Evolutionary conservation across 1,140 invertebrate species (phyloP).

Genomic region (Orussus abietinus): DNA sequence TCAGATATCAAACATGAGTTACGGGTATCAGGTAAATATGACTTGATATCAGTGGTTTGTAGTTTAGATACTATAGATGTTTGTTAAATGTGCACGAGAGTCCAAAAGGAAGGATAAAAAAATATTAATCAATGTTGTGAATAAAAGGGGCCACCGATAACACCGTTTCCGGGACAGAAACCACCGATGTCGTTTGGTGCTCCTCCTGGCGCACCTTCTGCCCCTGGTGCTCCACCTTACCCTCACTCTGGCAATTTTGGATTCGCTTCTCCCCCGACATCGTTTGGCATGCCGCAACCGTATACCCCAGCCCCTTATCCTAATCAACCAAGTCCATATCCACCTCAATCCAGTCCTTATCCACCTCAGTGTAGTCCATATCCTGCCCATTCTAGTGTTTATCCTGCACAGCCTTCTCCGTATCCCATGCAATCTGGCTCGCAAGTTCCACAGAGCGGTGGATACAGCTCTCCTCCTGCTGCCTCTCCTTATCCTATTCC

Average conservation of each 20-base stretch:
- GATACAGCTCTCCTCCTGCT: conserved; percentile 1
- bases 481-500: conserved; percentile 2
- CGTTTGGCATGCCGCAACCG: conserved; percentile 44
- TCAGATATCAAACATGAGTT: conserved; percentile 28
- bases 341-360: conserved; percentile 16
- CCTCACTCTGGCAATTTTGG: conserved; percentile 17
- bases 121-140: conserved; percentile 11
- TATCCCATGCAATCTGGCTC: conserved; percentile 18
- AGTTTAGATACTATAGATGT: not conserved
- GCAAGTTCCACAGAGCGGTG: not conserved
- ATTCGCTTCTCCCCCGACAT: conserved; percentile 29
- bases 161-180: conserved; percentile 38
- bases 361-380: conserved; percentile 17
- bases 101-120: conserved; percentile 5
- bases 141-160: conserved; percentile 41
- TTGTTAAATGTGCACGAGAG: not conserved
- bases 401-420: conserved; percentile 19
- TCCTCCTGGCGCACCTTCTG: conserved; percentile 45
- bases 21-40: conserved; percentile 29
- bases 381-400: conserved; percentile 16
- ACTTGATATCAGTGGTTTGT: not conserved
- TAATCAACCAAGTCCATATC: conserved; percentile 17
- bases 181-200: conserved; percentile 43
- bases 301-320: conserved; percentile 18
- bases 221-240: conserved; percentile 31